Evolutionary conservation across 1,140 invertebrate genomes (phyloP).

Genomic region (Trachymyrmex cornetzi): DNA sequence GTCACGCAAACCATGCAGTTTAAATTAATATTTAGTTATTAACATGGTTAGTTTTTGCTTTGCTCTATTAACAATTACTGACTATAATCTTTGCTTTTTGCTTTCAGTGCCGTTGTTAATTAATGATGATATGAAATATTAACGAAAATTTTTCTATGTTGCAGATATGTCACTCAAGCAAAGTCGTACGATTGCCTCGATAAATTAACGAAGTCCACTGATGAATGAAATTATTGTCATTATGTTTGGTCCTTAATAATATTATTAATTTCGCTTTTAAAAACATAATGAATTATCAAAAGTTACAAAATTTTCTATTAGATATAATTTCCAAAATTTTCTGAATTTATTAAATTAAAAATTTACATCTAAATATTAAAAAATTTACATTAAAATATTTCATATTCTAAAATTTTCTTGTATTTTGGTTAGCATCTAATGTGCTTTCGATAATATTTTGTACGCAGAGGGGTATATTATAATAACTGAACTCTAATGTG

Average conservation of each 20-base stretch:
- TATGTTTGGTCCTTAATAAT: neutral
- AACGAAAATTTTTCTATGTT: conserved; percentile 59
- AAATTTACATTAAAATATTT: conserved; percentile 12
- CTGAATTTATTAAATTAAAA: neutral
- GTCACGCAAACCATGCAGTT: conserved; percentile 59
- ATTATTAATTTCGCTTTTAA: neutral
- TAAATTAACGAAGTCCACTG: conserved; percentile 77
- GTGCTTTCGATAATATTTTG: conserved; percentile 11
- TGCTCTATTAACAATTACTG: conserved; percentile 75
- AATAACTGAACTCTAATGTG: conserved; percentile 55
- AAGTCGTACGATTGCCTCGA: conserved; percentile 83
- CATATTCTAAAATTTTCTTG: neutral
- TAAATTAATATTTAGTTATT: conserved; percentile 69
- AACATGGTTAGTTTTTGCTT: conserved; percentile 81
- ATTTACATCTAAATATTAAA: neutral
- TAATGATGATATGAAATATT: conserved; percentile 55
- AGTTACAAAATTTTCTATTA: neutral
- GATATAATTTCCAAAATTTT: neutral
- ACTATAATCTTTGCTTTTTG: conserved; percentile 4
- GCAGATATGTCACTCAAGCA: conserved; percentile 80
- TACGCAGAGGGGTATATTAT: neutral
- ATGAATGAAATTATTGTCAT: conserved; percentile 69
- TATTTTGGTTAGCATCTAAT: conserved; percentile 4
- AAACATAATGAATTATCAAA: conserved; percentile 18
- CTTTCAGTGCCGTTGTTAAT: conserved; percentile 70